Base-by-base conservation (phyloP, 2,113 vertebrate genomes). In the Podarcis muralis region DNA sequence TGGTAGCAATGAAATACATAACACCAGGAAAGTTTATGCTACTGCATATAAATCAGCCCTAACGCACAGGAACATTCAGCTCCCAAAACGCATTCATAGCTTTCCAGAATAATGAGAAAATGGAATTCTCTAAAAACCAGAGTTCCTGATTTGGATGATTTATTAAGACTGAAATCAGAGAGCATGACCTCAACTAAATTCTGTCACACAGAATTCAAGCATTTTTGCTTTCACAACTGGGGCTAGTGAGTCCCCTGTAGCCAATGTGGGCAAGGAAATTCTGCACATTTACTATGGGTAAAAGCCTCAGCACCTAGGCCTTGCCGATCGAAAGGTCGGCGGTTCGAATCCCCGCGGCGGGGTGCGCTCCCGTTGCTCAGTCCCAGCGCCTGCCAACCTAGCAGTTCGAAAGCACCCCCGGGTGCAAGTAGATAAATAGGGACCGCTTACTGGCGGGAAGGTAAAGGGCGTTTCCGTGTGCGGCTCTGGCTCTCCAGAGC, bases 81-180 rank as follows among this genome's bases (percentile, higher is more conserved):
- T 27, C 75, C 27, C 83, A 40, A 77, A 87, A 37, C 13, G 66
- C 59, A 93, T 32, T 11, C 68, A 77, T 6, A 6, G 37, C 83
- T 32, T 53, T n/a, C 27, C 43, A 40, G 40, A 94, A 93, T 90
- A 82, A 0, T 87, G 83, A 88, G 72, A 89, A 90, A 1, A 84
- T 75, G 30, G 32, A n/a, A 66, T 89, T 30, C 43, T 75, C 90
- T 27, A 85, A 77, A 88, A 83, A 82, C 91, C 81, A 90, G 13
- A 90, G 90, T 87, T 86, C 84, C 71, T 62, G 35, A 94, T 66
- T 65, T 32, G 71, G 75, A 2, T 23, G 30, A 7, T 83, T 22
- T 90, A 90, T 32, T 53, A 53, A 86, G 78, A 35, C 35, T 92
- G 65, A 90, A 93, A 84, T 43, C 74, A 88, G 66, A 78, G 13